These are phyloP conservation scores for Mythimna pallens DNA, from an alignment of 2,888 invertebrate species.

Conservation along the genomic window DNA sequence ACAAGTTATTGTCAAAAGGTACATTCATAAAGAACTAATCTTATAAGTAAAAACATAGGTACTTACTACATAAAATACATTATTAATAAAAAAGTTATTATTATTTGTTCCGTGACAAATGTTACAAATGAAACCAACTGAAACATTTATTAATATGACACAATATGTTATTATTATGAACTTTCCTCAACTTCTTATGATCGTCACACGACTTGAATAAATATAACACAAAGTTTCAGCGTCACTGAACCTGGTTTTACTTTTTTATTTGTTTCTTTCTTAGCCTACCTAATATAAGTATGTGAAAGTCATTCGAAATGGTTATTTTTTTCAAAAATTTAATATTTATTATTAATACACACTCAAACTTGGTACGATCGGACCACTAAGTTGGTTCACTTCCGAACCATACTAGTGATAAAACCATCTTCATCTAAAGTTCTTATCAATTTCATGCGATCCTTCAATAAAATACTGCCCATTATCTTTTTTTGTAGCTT, in stretches of 20 bases:
- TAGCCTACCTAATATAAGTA: not conserved
- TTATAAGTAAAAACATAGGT: not conserved
- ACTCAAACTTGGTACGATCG: too few relatives aligned
- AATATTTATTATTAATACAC: too few relatives aligned
- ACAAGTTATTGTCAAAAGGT: too few relatives aligned
- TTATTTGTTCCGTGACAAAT: conserved; percentile 10
- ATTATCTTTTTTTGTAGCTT: too few relatives aligned
- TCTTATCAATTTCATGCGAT: too few relatives aligned
- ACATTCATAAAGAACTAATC: not conserved
- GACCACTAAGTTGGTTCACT: too few relatives aligned
- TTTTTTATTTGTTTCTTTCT: not conserved
- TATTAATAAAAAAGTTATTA: conserved; percentile 1
- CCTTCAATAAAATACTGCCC: too few relatives aligned
- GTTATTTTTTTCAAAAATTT: too few relatives aligned
- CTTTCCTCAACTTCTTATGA: conserved; percentile 8
- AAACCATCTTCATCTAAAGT: too few relatives aligned
- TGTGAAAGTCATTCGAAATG: too few relatives aligned
- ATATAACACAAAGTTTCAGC: not conserved
- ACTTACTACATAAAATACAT: conserved; percentile 10
- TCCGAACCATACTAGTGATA: too few relatives aligned
- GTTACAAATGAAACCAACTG: not conserved
- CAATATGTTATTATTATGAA: conserved; percentile 14
- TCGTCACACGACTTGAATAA: conserved; percentile 25
- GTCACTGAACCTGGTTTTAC: not conserved
- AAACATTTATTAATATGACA: conserved; percentile 27